A percentile compares a stretch with the other conserved stretches of the same genome.
Conservation (phyloP, 2,797 vertebrate species). For the Hybognathus amarus region DNA sequence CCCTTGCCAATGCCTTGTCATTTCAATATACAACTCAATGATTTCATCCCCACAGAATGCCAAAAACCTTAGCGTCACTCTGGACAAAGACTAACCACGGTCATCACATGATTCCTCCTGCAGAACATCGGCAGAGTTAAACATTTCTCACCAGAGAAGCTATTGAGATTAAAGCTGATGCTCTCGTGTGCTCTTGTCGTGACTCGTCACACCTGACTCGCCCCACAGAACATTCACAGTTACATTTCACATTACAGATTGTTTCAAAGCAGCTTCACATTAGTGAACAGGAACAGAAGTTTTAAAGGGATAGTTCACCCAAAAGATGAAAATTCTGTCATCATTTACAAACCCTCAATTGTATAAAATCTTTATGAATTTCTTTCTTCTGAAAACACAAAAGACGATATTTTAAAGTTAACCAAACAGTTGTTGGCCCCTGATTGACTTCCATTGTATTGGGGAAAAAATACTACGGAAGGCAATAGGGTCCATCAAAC, state of each 20-base stretch:
- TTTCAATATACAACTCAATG: slow-evolving; percentile 14
- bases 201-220: neutral
- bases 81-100: neutral
- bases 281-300: neutral
- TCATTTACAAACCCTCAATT: too few relatives aligned
- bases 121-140: neutral
- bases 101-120: neutral
- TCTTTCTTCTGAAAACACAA: too few relatives aligned
- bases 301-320: too few relatives aligned
- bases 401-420: too few relatives aligned
- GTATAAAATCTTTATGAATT: too few relatives aligned
- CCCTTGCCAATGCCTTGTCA: slow-evolving; percentile 10
- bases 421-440: neutral
- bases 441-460: neutral
- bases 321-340: too few relatives aligned
- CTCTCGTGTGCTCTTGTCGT: neutral
- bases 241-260: too few relatives aligned
- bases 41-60: neutral
- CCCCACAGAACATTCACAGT: neutral
- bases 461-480: neutral
- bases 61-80: neutral
- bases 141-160: slow-evolving; percentile 1
- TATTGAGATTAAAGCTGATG: neutral
- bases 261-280: too few relatives aligned
- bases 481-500: neutral